A percentile compares a stretch with the other conserved stretches of the same genome.
phyloP scores from a whole-genome alignment of 2,797 vertebrate species.

The Pyrrhura leucotis region DNA sequence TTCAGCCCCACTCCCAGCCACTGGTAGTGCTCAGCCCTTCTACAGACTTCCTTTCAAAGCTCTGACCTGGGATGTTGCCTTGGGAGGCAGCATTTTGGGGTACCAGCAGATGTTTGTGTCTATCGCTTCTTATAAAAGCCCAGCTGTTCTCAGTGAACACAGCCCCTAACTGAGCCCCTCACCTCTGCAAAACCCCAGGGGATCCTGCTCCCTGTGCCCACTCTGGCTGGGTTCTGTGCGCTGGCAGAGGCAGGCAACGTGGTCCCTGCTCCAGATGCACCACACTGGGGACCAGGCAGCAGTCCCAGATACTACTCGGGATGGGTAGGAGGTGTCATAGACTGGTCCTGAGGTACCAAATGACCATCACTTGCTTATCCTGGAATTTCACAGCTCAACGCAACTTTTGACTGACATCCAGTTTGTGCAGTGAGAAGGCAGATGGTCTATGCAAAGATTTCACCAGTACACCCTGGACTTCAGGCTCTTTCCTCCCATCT shows the following conservation, averaged over 20 bases:
- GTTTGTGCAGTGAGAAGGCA: neutral
- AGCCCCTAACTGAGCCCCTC: neutral
- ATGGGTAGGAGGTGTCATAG: fast-evolving
- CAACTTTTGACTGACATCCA: neutral
- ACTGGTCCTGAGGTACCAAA: neutral
- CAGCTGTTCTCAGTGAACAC: fast-evolving
- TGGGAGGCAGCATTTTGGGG: neutral
- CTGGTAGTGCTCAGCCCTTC: neutral
- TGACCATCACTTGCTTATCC: neutral
- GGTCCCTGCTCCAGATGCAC: neutral
- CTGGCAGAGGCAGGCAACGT: neutral
- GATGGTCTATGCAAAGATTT: fast-evolving
- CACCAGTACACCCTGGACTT: neutral
- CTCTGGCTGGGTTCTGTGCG: neutral
- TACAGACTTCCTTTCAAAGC: neutral
- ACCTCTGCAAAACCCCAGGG: constrained; percentile 22
- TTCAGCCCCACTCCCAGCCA: fast-evolving
- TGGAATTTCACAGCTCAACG: neutral
- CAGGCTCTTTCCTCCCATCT: neutral
- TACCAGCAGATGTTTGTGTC: neutral
- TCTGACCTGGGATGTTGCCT: neutral
- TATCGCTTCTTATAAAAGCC: neutral
- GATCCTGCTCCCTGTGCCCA: neutral
- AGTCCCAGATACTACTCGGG: neutral
- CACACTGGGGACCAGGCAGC: neutral